Evolutionary conservation across 2,113 vertebrate species (phyloP).

Genomic region (Amblyopsis rosae): DNA sequence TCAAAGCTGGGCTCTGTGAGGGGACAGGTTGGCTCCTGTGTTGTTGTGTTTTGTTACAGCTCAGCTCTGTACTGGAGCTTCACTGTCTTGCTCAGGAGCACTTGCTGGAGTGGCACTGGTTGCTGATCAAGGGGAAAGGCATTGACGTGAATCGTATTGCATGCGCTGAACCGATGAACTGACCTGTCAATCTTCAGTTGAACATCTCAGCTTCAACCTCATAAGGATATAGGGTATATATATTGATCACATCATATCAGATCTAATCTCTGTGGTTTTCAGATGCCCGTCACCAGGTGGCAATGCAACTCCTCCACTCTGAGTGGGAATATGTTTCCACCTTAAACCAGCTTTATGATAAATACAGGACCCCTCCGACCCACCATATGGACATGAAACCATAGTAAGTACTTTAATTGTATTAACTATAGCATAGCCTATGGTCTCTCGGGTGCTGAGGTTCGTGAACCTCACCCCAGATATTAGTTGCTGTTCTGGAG

Average conservation of each 20-base stretch:
- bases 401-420: slow-evolving; percentile 51
- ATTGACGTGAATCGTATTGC: neutral
- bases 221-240: neutral
- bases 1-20: slow-evolving; percentile 66
- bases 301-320: slow-evolving; percentile 73
- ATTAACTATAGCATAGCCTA: neutral
- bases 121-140: neutral
- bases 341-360: slow-evolving; percentile 69
- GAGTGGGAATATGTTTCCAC: slow-evolving; percentile 77
- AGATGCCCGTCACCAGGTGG: slow-evolving; percentile 73
- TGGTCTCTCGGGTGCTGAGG: neutral
- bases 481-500: too few relatives aligned
- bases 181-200: neutral
- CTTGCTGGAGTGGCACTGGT: neutral
- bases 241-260: neutral
- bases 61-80: neutral
- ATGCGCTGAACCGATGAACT: neutral
- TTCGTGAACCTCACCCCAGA: too few relatives aligned
- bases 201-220: neutral
- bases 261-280: neutral
- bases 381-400: slow-evolving; percentile 46
- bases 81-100: neutral
- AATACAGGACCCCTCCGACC: slow-evolving; percentile 54
- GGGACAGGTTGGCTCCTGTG: slow-evolving; percentile 61
- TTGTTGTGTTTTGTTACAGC: neutral